Percentiles rank a stretch among this genome's conserved stretches.
phyloP scores from a whole-genome alignment of 2,888 invertebrate species.

The Andrena marginata region DNA sequence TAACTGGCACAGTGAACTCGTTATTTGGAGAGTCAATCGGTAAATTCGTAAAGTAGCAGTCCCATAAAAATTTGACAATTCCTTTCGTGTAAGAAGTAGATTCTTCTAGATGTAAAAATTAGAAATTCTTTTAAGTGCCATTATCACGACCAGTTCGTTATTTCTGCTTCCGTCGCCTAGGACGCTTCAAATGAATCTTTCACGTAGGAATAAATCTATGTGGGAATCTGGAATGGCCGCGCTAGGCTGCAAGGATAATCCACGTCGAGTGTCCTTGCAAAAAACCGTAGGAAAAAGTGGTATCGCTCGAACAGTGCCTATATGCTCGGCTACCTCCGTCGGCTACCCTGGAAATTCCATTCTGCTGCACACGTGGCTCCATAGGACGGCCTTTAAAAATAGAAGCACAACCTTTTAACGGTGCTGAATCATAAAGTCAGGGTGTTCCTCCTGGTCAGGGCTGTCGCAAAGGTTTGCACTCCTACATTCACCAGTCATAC shows the following conservation, averaged over 20 bases:
- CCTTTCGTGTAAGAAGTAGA: no score
- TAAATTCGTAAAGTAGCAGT: no score
- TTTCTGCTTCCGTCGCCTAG: no score
- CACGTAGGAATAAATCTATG: slow-evolving; percentile 42
- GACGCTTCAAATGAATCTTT: no score
- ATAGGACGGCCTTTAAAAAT: slow-evolving; percentile 42
- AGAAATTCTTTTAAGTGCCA: no score
- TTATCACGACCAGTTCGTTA: no score
- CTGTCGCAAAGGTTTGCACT: slow-evolving; percentile 17
- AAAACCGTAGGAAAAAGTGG: slow-evolving; percentile 61
- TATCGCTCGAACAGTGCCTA: slow-evolving; percentile 31
- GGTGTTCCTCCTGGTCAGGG: background rate
- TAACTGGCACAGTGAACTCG: no score
- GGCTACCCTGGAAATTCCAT: slow-evolving; percentile 50
- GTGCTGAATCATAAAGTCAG: slow-evolving; percentile 45
- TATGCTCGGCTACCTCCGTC: slow-evolving; percentile 3
- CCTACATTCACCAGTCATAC: no score
- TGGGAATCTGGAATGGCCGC: slow-evolving; percentile 51
- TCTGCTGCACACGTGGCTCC: slow-evolving; percentile 25
- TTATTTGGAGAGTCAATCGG: no score
- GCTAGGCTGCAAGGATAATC: slow-evolving; percentile 52
- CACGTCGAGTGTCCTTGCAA: slow-evolving; percentile 54
- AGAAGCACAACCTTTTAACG: slow-evolving; percentile 42
- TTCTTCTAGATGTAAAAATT: no score
- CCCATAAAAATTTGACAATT: no score